phyloP scores from a whole-genome alignment of 2,888 invertebrate species.

The Mimumesa dahlbomi region DNA sequence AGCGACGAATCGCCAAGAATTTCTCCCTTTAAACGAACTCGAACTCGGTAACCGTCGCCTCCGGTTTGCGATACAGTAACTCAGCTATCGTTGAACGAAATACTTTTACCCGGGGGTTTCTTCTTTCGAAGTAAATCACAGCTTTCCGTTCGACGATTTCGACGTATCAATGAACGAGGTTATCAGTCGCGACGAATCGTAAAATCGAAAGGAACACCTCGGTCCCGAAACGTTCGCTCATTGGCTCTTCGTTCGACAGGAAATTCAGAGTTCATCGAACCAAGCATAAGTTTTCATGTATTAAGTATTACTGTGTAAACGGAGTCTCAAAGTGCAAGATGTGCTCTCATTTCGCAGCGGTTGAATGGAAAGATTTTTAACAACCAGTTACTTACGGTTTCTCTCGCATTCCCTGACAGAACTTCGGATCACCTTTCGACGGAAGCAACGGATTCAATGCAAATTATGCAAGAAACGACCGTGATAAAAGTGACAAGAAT shows the following conservation, averaged over 20 bases:
- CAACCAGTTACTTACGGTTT: no score
- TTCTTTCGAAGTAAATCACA: constrained; percentile 28
- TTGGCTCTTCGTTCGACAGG: no score
- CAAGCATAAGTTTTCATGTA: no score
- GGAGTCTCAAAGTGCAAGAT: no score
- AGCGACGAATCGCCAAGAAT: background rate
- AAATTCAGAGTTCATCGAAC: no score
- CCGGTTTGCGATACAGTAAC: constrained; percentile 20
- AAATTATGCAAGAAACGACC: background rate
- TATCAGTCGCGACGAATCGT: no score
- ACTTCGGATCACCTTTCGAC: constrained; percentile 6
- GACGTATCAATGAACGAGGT: background rate
- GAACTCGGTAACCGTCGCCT: background rate
- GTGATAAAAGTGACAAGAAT: background rate
- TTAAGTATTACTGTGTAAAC: no score
- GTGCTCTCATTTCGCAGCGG: no score
- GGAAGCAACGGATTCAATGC: background rate
- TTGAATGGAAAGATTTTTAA: no score
- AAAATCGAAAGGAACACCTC: no score
- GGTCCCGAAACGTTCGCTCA: no score
- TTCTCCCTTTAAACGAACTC: constrained; percentile 16
- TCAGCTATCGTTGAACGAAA: constrained; percentile 5
- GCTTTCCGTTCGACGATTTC: constrained; percentile 7
- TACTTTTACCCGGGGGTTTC: constrained; percentile 29
- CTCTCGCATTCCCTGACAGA: no score